Conservation (phyloP, 2,797 vertebrate genomes). For the Rachycentron canadum region DNA sequence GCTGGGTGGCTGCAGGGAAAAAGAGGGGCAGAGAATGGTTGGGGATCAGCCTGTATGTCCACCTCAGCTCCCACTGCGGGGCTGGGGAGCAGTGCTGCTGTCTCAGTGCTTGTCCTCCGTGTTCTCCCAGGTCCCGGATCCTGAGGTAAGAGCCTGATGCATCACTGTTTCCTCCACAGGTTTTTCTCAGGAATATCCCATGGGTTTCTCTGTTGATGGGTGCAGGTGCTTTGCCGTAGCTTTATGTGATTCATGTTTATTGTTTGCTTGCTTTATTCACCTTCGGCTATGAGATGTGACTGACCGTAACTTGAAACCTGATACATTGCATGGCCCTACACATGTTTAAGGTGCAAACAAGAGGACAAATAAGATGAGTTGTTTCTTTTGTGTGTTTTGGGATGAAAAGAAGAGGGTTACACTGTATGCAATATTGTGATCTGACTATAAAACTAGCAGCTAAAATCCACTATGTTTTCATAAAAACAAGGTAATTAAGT, state of each 20-base stretch:
- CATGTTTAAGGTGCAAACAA: slow-evolving; percentile 20
- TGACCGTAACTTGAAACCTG: slow-evolving; percentile 39
- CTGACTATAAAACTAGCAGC: not conserved
- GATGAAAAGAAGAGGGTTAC: slow-evolving; percentile 2
- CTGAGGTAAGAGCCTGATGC: slow-evolving; percentile 84
- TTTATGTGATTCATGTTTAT: slow-evolving; percentile 31
- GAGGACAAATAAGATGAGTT: slow-evolving; percentile 19
- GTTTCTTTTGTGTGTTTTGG: slow-evolving; percentile 23
- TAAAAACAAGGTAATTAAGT: not conserved
- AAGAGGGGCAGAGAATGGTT: slow-evolving; percentile 78
- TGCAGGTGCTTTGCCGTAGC: slow-evolving; percentile 42
- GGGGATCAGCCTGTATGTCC: slow-evolving; percentile 75
- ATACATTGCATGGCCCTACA: slow-evolving; percentile 28
- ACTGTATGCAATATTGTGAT: not conserved
- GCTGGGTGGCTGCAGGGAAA: slow-evolving; percentile 74
- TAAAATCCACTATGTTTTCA: slow-evolving; percentile 2
- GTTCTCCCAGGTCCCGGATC: slow-evolving; percentile 85
- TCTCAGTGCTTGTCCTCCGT: slow-evolving; percentile 82
- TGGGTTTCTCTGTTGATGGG: slow-evolving; percentile 22
- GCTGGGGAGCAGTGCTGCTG: slow-evolving; percentile 80
- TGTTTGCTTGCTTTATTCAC: slow-evolving; percentile 30
- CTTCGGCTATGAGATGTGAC: slow-evolving; percentile 2
- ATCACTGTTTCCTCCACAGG: slow-evolving; percentile 53
- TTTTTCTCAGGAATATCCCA: slow-evolving; percentile 40
- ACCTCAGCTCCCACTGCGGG: slow-evolving; percentile 71